Conservation (phyloP, 2,888 invertebrate species). For the Thumatha senex region DNA sequence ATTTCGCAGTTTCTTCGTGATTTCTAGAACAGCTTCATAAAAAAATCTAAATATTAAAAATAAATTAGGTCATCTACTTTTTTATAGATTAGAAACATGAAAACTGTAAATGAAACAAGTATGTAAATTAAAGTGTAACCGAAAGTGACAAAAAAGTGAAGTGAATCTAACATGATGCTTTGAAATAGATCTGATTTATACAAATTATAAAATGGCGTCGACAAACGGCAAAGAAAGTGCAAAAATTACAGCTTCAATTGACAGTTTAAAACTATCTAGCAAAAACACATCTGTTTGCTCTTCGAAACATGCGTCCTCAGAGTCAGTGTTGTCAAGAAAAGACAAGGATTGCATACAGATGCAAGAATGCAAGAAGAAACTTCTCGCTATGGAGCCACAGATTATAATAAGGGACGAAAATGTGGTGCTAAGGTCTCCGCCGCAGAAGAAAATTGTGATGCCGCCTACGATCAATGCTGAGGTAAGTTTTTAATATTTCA, state of each 20-base stretch:
- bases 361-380: conserved; percentile 79
- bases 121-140: not conserved
- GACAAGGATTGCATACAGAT: conserved; percentile 75
- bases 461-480: conserved; percentile 75
- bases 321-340: conserved; percentile 74
- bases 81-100: not conserved
- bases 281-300: conserved; percentile 70
- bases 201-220: conserved; percentile 59
- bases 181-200: not conserved
- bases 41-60: too few species aligned
- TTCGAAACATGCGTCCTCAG: conserved; percentile 77
- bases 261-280: conserved; percentile 76
- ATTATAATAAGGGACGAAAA: conserved; percentile 79
- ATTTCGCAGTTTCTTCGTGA: too few species aligned
- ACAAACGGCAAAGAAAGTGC: conserved; percentile 71
- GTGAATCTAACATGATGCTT: not conserved
- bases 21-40: too few species aligned
- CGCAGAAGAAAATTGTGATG: conserved; percentile 79
- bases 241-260: conserved; percentile 74
- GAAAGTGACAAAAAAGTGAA: not conserved
- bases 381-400: conserved; percentile 76
- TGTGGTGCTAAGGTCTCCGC: conserved; percentile 71
- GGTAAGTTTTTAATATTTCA: conserved; percentile 53
- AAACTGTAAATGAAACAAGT: not conserved
- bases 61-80: too few species aligned